Conservation (phyloP, 2,113 vertebrate species). For the Rhombomys opimus region DNA sequence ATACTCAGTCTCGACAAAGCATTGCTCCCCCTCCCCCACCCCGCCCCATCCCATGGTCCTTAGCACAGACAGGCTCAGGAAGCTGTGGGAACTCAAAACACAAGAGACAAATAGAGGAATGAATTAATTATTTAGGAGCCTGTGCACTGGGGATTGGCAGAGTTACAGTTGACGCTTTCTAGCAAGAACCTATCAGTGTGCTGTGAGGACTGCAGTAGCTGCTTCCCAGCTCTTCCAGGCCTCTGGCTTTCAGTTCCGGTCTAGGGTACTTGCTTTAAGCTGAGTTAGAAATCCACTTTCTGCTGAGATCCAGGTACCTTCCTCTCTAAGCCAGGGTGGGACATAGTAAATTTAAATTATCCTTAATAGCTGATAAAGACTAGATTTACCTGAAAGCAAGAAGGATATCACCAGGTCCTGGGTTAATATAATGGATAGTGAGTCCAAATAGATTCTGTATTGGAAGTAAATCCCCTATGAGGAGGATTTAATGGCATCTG, state of each 20-base stretch:
- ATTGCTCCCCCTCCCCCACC: not conserved
- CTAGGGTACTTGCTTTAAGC: not conserved
- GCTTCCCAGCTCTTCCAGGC: not conserved
- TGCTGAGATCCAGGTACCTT: not conserved
- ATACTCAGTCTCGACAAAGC: not conserved
- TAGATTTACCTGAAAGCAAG: not conserved
- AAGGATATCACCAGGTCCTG: not conserved
- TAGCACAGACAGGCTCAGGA: not conserved
- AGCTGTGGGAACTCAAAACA: conserved; percentile 2
- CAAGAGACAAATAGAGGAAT: not conserved
- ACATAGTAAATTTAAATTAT: not conserved
- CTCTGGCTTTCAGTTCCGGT: not conserved
- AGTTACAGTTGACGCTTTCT: not conserved
- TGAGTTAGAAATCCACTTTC: not conserved
- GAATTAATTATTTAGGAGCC: conserved; percentile 12
- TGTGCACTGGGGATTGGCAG: not conserved
- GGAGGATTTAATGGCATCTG: not conserved
- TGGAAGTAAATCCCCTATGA: not conserved
- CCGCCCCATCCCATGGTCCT: not conserved
- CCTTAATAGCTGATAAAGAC: not conserved
- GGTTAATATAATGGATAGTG: not conserved
- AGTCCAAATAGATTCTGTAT: not conserved
- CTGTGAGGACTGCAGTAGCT: not conserved
- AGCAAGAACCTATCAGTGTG: not conserved
- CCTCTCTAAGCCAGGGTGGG: not conserved